Base-by-base conservation (phyloP, 2,797 vertebrate genomes). In the Centroberyx gerrardi region DNA sequence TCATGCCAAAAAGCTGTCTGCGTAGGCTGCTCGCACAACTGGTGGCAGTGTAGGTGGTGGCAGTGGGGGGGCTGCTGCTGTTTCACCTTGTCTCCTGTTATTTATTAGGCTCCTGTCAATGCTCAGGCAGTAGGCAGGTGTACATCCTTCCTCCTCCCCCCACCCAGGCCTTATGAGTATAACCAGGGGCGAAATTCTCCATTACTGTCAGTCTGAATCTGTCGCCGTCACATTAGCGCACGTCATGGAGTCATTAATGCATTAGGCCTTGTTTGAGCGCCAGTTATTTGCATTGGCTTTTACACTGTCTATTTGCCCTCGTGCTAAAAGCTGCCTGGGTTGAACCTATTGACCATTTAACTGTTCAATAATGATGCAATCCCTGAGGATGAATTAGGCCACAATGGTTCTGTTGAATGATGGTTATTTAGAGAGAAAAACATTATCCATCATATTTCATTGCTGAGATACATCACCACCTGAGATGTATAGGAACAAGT, bases 151-250 rank as follows among this genome's bases (percentile, higher is more conserved):
- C 74, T 52, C 81, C 80, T 6, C 42, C 63, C 63, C 75, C 79
- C 44, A 67, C 68, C 68, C 62, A 8, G 81, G 74, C 74, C 28
- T 79, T 58, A 28, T 70, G 88, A 92, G 80, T 89, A 94, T 96
- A 95, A 95, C 97, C 96, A 92, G 93, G 88, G 97, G 97, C 96
- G 86, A 95, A 96, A 97, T 96, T 95, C 93, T 96, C 97, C 97
- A 98, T 98, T 98, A 98, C 96, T 96, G 97, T 98, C 97, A 96
- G 68, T 89, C 89, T 90, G 91, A 94, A 96, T 97, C 95, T 96
- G 91, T 91, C 90, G 94, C 93, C 91, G 93, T 93, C 83, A 68
- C 84, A 93, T 95, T 96, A 97, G 93, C 90, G 90, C 94, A 89
- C 91, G 90, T 95, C 96, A 90, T 74, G 71, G 85, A 93, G 92